These are phyloP conservation scores for Aquatica leii DNA, from an alignment of 2,888 invertebrate genomes.

Conservation along the genomic window DNA sequence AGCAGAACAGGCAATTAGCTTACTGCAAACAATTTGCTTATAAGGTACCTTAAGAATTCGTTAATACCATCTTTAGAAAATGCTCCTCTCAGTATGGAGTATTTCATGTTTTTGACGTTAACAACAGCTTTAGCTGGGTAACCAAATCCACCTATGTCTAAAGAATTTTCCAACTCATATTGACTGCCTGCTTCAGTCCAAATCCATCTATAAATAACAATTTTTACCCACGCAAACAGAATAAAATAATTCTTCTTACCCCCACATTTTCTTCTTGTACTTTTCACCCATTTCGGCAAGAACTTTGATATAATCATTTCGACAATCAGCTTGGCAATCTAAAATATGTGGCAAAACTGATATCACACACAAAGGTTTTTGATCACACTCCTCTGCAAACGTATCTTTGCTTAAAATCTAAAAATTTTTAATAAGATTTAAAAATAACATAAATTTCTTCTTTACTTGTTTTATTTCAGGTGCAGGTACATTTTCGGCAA, in stretches of 20 bases:
- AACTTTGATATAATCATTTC: slow-evolving; percentile 80
- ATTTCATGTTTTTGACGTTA: slow-evolving; percentile 96
- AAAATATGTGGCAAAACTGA: slow-evolving; percentile 93
- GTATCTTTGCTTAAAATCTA: slow-evolving; percentile 64
- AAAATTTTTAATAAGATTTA: no score
- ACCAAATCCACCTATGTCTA: slow-evolving; percentile 97
- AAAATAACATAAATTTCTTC: no score
- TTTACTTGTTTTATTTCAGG: slow-evolving; percentile 84
- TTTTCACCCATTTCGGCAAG: slow-evolving; percentile 82
- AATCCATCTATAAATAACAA: slow-evolving; percentile 72
- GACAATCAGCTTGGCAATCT: slow-evolving; percentile 92
- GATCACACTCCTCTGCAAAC: slow-evolving; percentile 79
- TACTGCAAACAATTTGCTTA: not conserved
- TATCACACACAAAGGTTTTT: slow-evolving; percentile 89
- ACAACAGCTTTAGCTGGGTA: slow-evolving; percentile 98
- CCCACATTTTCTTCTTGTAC: slow-evolving; percentile 94
- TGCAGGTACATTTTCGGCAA: slow-evolving; percentile 85
- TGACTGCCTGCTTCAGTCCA: slow-evolving; percentile 96
- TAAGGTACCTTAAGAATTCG: slow-evolving; percentile 81
- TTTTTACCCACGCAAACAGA: no score
- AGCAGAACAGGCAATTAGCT: slow-evolving; percentile 75
- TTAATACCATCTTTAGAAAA: slow-evolving; percentile 95
- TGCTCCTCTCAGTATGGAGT: slow-evolving; percentile 89
- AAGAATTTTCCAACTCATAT: slow-evolving; percentile 79
- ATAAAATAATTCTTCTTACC: slow-evolving; percentile 64